A percentile compares a stretch with the other conserved stretches of the same genome.
Conservation (phyloP, 2,113 vertebrate genomes). For the Otolemur garnettii region DNA sequence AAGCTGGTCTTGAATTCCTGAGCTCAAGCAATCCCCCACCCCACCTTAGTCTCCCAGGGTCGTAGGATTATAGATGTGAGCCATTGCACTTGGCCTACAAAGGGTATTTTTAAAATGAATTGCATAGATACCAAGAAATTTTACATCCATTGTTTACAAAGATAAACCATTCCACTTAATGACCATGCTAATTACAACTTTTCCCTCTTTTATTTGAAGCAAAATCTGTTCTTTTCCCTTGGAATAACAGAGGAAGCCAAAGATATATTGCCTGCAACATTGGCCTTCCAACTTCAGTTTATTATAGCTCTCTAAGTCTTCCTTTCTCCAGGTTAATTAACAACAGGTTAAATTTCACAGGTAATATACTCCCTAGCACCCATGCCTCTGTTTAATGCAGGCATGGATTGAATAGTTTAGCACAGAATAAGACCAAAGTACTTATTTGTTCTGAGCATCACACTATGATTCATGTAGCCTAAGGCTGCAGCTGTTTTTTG, state of each 20-base stretch:
- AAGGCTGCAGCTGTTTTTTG: not conserved
- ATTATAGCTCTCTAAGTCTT: not conserved
- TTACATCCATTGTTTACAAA: not conserved
- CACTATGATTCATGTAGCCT: not conserved
- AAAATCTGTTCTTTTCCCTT: not conserved
- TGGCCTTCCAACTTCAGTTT: not conserved
- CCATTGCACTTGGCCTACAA: not conserved
- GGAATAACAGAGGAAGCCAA: not conserved
- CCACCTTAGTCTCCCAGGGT: no score
- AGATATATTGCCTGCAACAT: not conserved
- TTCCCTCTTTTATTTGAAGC: not conserved
- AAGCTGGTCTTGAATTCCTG: no score
- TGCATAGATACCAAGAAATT: not conserved
- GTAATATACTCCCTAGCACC: not conserved
- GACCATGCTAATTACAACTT: not conserved
- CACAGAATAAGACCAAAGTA: not conserved
- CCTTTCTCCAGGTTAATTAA: not conserved
- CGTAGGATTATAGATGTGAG: no score
- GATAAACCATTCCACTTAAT: constrained; percentile 14
- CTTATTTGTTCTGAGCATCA: not conserved
- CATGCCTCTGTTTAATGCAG: not conserved
- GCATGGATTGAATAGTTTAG: not conserved
- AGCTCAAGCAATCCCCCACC: no score
- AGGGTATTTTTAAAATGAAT: not conserved
- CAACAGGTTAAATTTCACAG: not conserved